Conservation (phyloP, 2,797 vertebrate genomes). For the Merluccius polli region DNA sequence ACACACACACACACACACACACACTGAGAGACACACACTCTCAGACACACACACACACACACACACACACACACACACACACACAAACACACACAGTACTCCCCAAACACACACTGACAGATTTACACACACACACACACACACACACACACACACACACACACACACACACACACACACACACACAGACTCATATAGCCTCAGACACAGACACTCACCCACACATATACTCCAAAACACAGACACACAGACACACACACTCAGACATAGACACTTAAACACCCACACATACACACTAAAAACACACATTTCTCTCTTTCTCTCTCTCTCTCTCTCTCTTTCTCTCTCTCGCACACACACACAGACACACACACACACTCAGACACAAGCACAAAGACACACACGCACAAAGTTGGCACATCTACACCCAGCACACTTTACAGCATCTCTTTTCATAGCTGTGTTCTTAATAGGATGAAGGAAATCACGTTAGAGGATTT, state of each 20-base stretch:
- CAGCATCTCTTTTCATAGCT: constrained; percentile 60
- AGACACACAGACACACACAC: constrained; percentile 40
- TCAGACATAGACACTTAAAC: neutral
- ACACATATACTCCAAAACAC: constrained; percentile 20
- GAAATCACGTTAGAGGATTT: constrained; percentile 77
- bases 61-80: constrained; percentile 31
- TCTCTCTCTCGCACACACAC: too few relatives aligned
- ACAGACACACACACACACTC: neutral
- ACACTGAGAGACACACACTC: neutral
- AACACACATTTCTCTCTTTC: too few relatives aligned
- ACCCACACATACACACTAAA: neutral
- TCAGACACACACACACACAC: neutral
- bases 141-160: constrained; percentile 2
- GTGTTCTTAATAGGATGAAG: constrained; percentile 71
- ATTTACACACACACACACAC: neutral
- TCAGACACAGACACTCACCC: neutral
- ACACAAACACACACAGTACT: constrained; percentile 30
- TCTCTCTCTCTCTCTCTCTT: too few relatives aligned
- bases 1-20: neutral
- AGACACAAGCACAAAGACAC: neutral
- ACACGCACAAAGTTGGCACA: neutral
- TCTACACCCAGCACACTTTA: constrained; percentile 45
- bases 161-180: neutral
- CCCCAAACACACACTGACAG: neutral
- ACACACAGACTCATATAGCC: neutral